Evolutionary conservation across 2,797 vertebrate genomes (phyloP), one percentile per base, ranked within the genome.

Genomic region (Eulemur albifrons): DNA sequence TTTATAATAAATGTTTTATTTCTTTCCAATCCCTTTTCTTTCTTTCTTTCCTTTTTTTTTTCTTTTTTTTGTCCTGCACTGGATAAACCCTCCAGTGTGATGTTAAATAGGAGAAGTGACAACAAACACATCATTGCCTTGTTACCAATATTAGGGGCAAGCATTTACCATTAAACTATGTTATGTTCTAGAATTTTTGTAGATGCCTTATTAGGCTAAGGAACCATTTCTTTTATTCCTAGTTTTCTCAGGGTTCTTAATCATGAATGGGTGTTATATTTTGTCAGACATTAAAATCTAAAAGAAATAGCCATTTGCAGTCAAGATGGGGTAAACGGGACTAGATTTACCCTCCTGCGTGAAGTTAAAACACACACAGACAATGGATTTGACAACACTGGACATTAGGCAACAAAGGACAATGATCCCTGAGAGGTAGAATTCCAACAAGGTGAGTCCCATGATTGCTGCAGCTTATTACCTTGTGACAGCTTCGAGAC

Each of bases 1-100:
- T 40, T 80, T 93, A 72, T 50, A 80, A 90, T 85, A 80, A 86
- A 61, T 69, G 59, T 80, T 95, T 89, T 80, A 27, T 75, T 92
- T 75, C 25, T 84, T n/a, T 70, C n/a, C n/a, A 59, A 7, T 69
- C 80, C 54, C 45, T 87, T 81, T 76, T 69, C 5, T 80, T 54
- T 69, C 25, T 89, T 67, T 57, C 48, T 50, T 15, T 50, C 48
- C 4, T 50, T 15, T 50, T 50, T 9, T 9, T 43, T 75, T 59
- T 4, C 10, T 89, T 67, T 93, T 52, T 77, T 35, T 38, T 90
- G 21, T 73, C 54, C 63, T 79, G 54, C 40, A 52, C n/a, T 92
- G 75, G 52, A 77, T 67, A 81, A 61, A 86, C 32, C 50, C 69
- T 92, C 48, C n/a, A 43, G 10, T 15, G 27, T 30, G 21, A 32